Evolutionary conservation across 2,888 invertebrate species (phyloP).

Genomic region (Tenthredo notha): DNA sequence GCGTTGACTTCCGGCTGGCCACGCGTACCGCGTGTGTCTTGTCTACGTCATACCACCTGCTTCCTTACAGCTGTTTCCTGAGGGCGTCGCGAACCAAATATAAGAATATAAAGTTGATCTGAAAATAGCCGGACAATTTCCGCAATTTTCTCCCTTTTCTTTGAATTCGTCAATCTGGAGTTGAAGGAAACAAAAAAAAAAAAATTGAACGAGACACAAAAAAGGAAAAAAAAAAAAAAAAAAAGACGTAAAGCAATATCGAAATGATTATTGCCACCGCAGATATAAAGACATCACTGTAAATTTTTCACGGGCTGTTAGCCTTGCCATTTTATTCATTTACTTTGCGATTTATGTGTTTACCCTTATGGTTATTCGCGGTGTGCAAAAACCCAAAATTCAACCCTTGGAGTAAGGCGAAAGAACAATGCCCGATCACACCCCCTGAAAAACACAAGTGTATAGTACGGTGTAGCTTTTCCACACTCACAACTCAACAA

Average conservation of each 20-base stretch:
- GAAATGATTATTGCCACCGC: not conserved
- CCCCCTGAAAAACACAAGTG: conserved; percentile 61
- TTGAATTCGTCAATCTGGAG: not conserved
- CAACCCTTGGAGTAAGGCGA: conserved; percentile 52
- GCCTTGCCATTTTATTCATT: conserved; percentile 52
- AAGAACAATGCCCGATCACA: conserved; percentile 62
- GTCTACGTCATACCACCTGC: conserved; percentile 76
- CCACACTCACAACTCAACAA: conserved; percentile 58
- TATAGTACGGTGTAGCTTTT: conserved; percentile 61
- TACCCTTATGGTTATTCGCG: conserved; percentile 51
- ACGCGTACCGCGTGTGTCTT: conserved; percentile 74
- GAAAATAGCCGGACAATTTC: not conserved
- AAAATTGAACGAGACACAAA: not conserved
- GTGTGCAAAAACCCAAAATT: conserved; percentile 47
- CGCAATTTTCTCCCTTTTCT: not conserved
- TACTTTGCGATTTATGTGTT: conserved; percentile 67
- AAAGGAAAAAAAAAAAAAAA: not conserved
- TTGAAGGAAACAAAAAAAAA: not conserved
- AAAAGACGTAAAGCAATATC: not conserved
- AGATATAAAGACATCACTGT: conserved; percentile 52
- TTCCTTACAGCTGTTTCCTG: conserved; percentile 77
- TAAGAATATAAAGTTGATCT: not conserved
- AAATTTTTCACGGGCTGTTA: conserved; percentile 69
- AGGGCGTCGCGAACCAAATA: not conserved
- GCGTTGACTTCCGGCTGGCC: conserved; percentile 68